Conservation (phyloP, 2,888 invertebrate genomes). For the Trachelus stipa region DNA sequence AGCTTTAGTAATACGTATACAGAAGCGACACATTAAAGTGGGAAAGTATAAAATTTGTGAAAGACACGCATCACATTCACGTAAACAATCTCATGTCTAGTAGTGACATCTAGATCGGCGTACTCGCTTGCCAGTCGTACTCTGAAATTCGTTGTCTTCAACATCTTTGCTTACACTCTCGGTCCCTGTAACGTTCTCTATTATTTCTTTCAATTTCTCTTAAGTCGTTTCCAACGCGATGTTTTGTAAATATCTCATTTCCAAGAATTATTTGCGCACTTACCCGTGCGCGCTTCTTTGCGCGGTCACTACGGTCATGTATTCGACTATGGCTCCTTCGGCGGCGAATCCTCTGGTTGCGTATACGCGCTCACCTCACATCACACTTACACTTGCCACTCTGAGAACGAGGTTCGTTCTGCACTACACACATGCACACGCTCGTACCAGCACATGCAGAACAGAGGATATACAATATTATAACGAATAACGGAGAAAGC, state of each 20-base stretch:
- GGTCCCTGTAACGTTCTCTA: not conserved
- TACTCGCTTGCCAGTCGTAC: conserved; percentile 30
- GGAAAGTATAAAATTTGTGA: not conserved
- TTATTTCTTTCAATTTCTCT: not conserved
- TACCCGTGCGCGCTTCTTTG: not conserved
- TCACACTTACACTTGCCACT: not conserved
- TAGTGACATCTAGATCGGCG: conserved; percentile 31
- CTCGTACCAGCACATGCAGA: not conserved
- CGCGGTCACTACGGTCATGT: not conserved
- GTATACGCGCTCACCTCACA: not conserved
- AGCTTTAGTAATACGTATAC: not conserved
- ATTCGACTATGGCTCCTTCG: conserved; percentile 1
- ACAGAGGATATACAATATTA: not conserved
- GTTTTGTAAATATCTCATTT: not conserved
- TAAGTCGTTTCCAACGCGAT: not conserved
- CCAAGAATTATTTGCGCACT: not conserved
- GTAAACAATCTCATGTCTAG: not conserved
- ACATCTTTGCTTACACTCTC: not conserved
- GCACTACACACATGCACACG: conserved; percentile 1
- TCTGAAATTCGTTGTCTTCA: not conserved
- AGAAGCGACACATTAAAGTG: not conserved
- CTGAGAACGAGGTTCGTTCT: not conserved
- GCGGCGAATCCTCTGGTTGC: not conserved
- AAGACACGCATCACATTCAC: not conserved
- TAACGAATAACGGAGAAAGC: not conserved